A percentile compares a stretch with the other conserved stretches of the same genome.
Conservation (phyloP, 2,113 vertebrate genomes). For the Microtus montanus region DNA sequence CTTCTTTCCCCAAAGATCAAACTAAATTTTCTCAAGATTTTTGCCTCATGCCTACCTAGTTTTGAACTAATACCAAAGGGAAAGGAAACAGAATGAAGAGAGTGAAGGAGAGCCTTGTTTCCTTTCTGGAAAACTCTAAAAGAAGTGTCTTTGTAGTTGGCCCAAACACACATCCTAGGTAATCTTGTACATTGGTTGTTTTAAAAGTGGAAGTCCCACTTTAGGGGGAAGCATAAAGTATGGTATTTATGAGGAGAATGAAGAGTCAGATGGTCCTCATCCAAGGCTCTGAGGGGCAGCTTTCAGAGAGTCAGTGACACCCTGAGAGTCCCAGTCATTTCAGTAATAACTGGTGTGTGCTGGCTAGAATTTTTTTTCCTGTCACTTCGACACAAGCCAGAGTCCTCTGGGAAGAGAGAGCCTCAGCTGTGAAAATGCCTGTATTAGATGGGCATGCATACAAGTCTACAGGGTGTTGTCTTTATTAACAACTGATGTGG, state of each 20-base stretch:
- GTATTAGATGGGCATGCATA: not conserved
- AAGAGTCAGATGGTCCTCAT: not conserved
- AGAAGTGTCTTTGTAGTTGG: not conserved
- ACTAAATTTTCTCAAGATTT: not conserved
- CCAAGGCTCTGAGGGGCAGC: not conserved
- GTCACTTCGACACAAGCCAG: not conserved
- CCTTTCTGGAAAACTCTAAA: not conserved
- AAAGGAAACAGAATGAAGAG: not conserved
- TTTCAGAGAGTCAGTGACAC: not conserved
- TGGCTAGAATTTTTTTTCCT: not conserved
- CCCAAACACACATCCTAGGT: not conserved
- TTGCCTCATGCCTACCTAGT: not conserved
- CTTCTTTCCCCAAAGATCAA: too few species aligned
- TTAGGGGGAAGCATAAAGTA: not conserved
- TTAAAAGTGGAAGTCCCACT: conserved; percentile 9
- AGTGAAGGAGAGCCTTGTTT: not conserved
- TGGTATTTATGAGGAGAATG: not conserved
- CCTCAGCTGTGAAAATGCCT: not conserved
- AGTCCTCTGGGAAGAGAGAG: not conserved
- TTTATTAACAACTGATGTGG: not conserved
- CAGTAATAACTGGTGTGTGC: not conserved
- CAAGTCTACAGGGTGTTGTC: not conserved
- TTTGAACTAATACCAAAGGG: not conserved
- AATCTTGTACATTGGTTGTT: not conserved
- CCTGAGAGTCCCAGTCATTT: not conserved